Evolutionary conservation across 2,797 vertebrate genomes (phyloP).

Genomic region (Melanotaenia nigrans): DNA sequence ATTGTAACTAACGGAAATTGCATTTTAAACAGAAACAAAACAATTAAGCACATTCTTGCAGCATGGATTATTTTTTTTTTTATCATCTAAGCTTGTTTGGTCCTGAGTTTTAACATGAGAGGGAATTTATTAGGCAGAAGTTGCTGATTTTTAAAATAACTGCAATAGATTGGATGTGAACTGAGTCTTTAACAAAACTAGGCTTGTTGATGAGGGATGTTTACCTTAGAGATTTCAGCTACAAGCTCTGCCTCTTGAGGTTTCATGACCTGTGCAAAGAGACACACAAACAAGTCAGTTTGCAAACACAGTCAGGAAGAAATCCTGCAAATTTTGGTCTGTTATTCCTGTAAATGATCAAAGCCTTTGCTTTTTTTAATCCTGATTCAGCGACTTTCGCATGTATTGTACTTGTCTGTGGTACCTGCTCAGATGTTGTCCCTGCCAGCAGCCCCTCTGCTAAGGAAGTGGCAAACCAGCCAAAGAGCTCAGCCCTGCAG

Average conservation of each 20-base stretch:
- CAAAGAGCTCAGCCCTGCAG: slow-evolving; percentile 79
- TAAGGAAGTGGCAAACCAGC: slow-evolving; percentile 73
- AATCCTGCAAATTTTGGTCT: background rate
- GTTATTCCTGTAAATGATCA: background rate
- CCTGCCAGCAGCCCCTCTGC: slow-evolving; percentile 80
- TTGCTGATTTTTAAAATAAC: background rate
- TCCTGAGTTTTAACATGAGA: background rate
- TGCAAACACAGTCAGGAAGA: background rate
- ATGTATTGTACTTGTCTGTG: slow-evolving; percentile 19
- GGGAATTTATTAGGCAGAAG: background rate
- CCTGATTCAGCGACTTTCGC: background rate
- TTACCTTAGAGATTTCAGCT: slow-evolving; percentile 84
- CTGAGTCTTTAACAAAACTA: slow-evolving; percentile 36
- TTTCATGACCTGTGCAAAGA: slow-evolving; percentile 77
- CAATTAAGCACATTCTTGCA: background rate
- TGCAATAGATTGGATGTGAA: background rate
- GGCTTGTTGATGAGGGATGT: slow-evolving; percentile 17
- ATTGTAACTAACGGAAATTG: slow-evolving; percentile 72
- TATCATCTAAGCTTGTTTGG: slow-evolving; percentile 10
- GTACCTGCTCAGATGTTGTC: slow-evolving; percentile 69
- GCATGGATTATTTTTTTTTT: no score
- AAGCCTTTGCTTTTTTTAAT: background rate
- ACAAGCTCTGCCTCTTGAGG: slow-evolving; percentile 81
- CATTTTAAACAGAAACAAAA: background rate
- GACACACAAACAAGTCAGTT: slow-evolving; percentile 57